Percentiles rank a stretch among this genome's conserved stretches.
Evolutionary conservation across 2,888 invertebrate species (phyloP).

Genomic region (Ypsolopha scabrella): DNA sequence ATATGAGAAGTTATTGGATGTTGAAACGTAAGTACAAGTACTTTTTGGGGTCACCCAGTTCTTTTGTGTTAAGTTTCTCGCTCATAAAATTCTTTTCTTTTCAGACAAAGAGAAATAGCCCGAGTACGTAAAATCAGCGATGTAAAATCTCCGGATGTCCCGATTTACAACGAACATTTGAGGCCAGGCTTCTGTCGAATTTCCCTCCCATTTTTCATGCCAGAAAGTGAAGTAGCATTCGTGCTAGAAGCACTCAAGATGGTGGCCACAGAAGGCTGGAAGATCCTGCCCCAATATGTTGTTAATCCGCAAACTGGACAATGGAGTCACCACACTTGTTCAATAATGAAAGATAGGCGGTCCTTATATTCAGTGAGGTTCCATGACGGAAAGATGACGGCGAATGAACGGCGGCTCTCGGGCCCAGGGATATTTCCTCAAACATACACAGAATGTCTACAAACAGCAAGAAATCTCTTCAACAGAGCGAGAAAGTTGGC

Average conservation of each 20-base stretch:
- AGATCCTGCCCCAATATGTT: slow-evolving; percentile 87
- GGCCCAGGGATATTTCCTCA: slow-evolving; percentile 80
- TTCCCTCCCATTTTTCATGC: slow-evolving; percentile 88
- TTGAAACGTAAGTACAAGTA: slow-evolving; percentile 48
- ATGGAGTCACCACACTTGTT: slow-evolving; percentile 88
- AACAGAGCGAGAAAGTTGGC: slow-evolving; percentile 82
- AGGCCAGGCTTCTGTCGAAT: slow-evolving; percentile 89
- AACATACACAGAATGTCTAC: slow-evolving; percentile 81
- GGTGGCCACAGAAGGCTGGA: slow-evolving; percentile 92
- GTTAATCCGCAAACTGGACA: slow-evolving; percentile 91
- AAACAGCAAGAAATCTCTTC: slow-evolving; percentile 83
- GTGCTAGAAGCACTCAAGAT: slow-evolving; percentile 86
- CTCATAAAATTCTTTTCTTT: slow-evolving; percentile 14
- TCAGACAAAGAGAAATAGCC: slow-evolving; percentile 57
- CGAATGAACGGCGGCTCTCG: slow-evolving; percentile 78
- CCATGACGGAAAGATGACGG: slow-evolving; percentile 79
- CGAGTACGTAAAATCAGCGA: slow-evolving; percentile 52
- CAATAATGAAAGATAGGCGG: slow-evolving; percentile 83
- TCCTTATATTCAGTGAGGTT: slow-evolving; percentile 85
- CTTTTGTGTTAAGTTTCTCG: background rate
- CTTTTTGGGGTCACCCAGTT: background rate
- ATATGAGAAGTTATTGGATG: slow-evolving; percentile 74
- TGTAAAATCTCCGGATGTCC: slow-evolving; percentile 50
- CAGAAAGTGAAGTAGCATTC: slow-evolving; percentile 83
- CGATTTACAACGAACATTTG: slow-evolving; percentile 74